Base-by-base conservation (phyloP, 2,797 vertebrate genomes). In the Hyperoplus lanceolatus region DNA sequence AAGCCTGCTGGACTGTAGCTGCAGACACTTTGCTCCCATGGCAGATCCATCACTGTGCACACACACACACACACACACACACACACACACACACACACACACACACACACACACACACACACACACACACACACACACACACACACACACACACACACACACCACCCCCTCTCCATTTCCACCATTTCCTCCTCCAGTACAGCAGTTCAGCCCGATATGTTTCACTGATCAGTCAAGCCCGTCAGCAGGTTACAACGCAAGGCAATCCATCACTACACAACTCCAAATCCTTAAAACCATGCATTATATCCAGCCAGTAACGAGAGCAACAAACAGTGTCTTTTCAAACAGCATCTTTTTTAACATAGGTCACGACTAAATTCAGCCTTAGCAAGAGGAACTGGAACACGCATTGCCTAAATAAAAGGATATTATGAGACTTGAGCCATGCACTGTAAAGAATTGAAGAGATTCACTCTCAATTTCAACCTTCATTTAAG, bases 221-320 rank as follows among this genome's bases (percentile, higher is more conserved):
- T 89, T 87, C 85, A 86, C 63, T 50, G 83, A 75, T 80, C 87
- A 88, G 81, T 81, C 86, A 79, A 81, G 83, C 88, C 72, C 76
- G 59, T 91, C 83, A 80, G 85, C 78, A 70, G 74, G 82, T 77
- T 82, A 80, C 60, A 80, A 79, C 73, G 70, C 43, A 5, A 72
- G 67, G 66, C 58, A 60, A 91, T 91, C 83, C 80, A 91, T 91
- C 87, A 91, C 56, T 11, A 13, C 59, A 41, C 66, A 38, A 3
- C 55, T 53, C 53, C 48, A 68, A 61, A 75, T 54, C 53, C 29
- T 29, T 29, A 62, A 74, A 29, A 50, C 49, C 7, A 64, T 48
- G 65, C 15, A 42, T 36, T 70, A 29, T 18, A 45, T 66, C 48
- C 55, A 64, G 6, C 46, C 79, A 62, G 14, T 14, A 49, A 21